A percentile compares a stretch with the other conserved stretches of the same genome.
Conservation (phyloP, 2,797 vertebrate species). For the Falco cherrug region DNA sequence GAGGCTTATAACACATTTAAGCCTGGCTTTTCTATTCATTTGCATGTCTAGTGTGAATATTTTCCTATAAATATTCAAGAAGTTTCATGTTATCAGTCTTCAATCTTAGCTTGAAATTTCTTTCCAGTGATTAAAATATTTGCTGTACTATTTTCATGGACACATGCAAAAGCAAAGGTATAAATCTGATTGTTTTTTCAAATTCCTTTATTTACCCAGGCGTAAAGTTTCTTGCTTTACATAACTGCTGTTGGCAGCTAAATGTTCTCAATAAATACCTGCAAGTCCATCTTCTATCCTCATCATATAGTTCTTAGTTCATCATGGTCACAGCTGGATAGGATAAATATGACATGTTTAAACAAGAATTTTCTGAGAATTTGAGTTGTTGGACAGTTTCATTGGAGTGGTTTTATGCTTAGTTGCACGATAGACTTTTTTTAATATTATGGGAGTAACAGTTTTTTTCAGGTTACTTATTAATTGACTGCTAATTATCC, state of each 20-base stretch:
- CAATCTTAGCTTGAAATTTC: neutral
- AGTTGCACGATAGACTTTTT: neutral
- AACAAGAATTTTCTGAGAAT: neutral
- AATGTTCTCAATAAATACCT: neutral
- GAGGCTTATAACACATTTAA: neutral
- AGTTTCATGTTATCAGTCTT: neutral
- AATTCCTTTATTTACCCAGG: neutral
- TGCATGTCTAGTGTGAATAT: neutral
- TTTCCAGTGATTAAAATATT: neutral
- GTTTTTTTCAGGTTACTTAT: neutral
- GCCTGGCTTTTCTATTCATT: neutral
- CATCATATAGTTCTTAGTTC: neutral
- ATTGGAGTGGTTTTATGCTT: neutral
- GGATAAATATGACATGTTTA: neutral
- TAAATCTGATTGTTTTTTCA: neutral
- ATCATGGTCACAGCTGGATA: neutral
- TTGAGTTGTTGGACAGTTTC: neutral
- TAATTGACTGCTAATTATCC: neutral
- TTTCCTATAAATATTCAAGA: neutral
- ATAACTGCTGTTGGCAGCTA: neutral
- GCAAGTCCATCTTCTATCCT: neutral
- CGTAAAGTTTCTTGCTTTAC: neutral
- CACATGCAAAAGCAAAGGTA: neutral
- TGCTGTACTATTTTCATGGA: neutral
- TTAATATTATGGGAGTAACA: neutral